These are phyloP conservation scores for Polia nebulosa DNA, from an alignment of 2,888 invertebrate species.

Conservation along the genomic window DNA sequence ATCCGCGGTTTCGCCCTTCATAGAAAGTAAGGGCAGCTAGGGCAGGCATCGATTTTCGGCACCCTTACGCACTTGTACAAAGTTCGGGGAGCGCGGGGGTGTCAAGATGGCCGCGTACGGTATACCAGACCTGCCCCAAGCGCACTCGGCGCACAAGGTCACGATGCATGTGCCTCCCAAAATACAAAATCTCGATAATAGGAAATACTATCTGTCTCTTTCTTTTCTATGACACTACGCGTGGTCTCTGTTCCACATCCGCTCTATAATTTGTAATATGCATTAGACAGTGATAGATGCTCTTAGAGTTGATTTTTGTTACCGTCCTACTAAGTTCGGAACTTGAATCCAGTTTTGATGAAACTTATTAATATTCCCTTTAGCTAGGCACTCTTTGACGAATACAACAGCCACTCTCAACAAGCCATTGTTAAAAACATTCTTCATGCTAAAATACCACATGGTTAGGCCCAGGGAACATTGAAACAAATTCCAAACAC, in stretches of 20 bases:
- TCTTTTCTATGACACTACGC: constrained; percentile 67
- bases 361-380: not conserved
- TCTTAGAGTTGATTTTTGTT: constrained; percentile 72
- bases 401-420: not conserved
- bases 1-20: constrained; percentile 82
- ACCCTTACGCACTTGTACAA: constrained; percentile 78
- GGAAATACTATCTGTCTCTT: constrained; percentile 74
- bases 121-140: constrained; percentile 88
- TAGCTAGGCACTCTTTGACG: not conserved
- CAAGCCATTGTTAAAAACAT: not conserved
- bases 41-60: constrained; percentile 90
- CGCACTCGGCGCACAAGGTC: constrained; percentile 85
- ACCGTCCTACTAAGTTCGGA: not conserved
- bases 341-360: not conserved
- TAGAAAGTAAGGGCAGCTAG: constrained; percentile 81
- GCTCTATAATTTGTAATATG: constrained; percentile 78
- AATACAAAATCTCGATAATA: constrained; percentile 86
- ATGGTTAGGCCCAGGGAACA: not conserved
- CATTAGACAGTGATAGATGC: constrained; percentile 78
- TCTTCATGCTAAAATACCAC: constrained; percentile 11
- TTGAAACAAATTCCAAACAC: constrained; percentile 35
- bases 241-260: constrained; percentile 76
- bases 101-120: constrained; percentile 83
- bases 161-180: constrained; percentile 84
- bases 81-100: constrained; percentile 79